Evolutionary conservation across 2,113 vertebrate genomes (phyloP).

Genomic region (Cromileptes altivelis): DNA sequence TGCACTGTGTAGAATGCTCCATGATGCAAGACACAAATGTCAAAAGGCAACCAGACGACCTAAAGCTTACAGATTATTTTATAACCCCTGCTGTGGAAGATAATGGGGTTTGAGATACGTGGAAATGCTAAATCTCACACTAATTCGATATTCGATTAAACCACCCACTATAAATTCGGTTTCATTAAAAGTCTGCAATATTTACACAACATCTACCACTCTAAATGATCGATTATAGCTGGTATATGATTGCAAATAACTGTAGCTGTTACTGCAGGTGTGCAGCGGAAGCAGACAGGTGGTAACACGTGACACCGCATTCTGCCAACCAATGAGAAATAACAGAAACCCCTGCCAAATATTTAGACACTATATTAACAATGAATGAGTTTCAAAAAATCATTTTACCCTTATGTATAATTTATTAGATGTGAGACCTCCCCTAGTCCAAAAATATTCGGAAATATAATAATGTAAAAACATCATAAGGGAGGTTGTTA

Average conservation of each 20-base stretch:
- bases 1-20: background rate
- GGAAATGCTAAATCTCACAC: background rate
- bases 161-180: no score
- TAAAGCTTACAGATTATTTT: background rate
- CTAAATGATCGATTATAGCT: background rate
- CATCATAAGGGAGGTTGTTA: background rate
- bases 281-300: conserved; percentile 24
- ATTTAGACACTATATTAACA: background rate
- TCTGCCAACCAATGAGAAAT: background rate
- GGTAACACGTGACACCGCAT: background rate
- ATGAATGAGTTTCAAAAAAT: background rate
- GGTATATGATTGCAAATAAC: no score
- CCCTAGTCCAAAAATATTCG: background rate
- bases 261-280: background rate
- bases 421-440: background rate
- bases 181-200: background rate
- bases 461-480: background rate
- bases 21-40: background rate
- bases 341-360: background rate
- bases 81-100: background rate
- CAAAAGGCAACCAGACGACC: background rate
- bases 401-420: background rate
- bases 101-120: background rate
- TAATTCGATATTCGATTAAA: background rate
- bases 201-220: background rate